Conservation (phyloP, 2,113 vertebrate genomes). For the Odobenus rosmarus region DNA sequence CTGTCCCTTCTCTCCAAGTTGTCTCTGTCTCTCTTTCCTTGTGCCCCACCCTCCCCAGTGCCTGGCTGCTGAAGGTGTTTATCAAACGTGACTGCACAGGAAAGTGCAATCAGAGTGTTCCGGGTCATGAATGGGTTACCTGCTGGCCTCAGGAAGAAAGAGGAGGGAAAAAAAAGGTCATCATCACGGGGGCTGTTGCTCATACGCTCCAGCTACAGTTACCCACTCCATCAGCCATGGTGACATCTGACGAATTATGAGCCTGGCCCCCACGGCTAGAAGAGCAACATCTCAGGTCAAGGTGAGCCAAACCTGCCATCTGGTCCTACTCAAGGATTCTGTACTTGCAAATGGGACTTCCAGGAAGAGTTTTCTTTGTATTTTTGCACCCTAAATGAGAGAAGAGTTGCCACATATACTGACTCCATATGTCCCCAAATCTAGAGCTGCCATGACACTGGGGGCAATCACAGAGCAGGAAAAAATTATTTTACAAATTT, state of each 20-base stretch:
- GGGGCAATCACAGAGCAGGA: neutral
- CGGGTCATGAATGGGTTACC: slow-evolving; percentile 66
- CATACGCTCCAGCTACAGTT: slow-evolving; percentile 48
- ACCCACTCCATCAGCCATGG: slow-evolving; percentile 68
- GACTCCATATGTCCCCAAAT: neutral
- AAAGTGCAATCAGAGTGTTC: slow-evolving; percentile 50
- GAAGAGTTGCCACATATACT: neutral
- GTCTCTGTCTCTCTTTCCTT: neutral
- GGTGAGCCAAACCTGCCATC: slow-evolving; percentile 82
- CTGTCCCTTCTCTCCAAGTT: neutral
- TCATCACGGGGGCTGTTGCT: neutral
- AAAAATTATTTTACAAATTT: neutral
- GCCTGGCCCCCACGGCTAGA: neutral
- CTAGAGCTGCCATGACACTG: neutral
- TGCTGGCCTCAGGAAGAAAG: slow-evolving; percentile 43
- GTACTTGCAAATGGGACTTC: neutral
- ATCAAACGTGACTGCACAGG: slow-evolving; percentile 51
- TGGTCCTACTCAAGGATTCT: slow-evolving; percentile 68
- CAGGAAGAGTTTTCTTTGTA: neutral
- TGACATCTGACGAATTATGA: slow-evolving; percentile 80
- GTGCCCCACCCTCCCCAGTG: neutral
- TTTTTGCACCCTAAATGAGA: neutral
- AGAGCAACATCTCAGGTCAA: slow-evolving; percentile 78
- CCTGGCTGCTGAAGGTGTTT: slow-evolving; percentile 39
- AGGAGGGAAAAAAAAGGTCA: neutral